These are phyloP conservation scores for Chaetura pelagica DNA, from an alignment of 2,113 vertebrate genomes.

Conservation along the genomic window DNA sequence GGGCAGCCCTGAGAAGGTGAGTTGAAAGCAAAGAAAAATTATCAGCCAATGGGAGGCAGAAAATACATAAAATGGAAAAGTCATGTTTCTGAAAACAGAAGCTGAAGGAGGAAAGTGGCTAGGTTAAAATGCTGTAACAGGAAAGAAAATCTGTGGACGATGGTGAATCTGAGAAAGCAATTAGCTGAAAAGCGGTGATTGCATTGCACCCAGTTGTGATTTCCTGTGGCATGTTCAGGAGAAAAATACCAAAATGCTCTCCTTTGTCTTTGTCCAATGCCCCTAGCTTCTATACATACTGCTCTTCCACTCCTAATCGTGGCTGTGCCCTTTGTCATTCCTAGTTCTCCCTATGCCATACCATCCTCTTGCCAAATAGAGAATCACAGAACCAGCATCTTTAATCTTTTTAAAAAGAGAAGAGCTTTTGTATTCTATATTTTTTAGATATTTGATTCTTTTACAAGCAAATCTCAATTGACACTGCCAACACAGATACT, in stretches of 20 bases:
- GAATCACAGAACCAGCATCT: neutral
- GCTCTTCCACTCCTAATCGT: neutral
- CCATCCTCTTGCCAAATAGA: neutral
- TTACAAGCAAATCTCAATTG: neutral
- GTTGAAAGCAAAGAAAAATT: neutral
- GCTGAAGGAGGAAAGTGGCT: neutral
- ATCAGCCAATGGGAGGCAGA: neutral
- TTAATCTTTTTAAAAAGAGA: conserved; percentile 15
- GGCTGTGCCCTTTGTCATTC: neutral
- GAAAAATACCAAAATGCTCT: neutral
- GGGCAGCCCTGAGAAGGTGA: neutral
- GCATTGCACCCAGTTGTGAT: neutral
- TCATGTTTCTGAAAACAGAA: neutral
- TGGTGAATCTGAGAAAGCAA: neutral
- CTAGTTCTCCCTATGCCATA: neutral
- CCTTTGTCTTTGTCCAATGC: neutral
- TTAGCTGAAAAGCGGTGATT: neutral
- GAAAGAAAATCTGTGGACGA: neutral
- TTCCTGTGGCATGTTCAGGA: neutral
- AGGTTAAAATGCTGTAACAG: neutral
- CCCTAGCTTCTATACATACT: neutral
- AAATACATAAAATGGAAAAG: neutral
- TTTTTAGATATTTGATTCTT: neutral
- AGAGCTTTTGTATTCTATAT: neutral
- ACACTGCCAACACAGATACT: neutral